Evolutionary conservation across 1,140 invertebrate species (phyloP), one percentile per base, ranked within the genome.

Genomic region (Trichonephila clavata): DNA sequence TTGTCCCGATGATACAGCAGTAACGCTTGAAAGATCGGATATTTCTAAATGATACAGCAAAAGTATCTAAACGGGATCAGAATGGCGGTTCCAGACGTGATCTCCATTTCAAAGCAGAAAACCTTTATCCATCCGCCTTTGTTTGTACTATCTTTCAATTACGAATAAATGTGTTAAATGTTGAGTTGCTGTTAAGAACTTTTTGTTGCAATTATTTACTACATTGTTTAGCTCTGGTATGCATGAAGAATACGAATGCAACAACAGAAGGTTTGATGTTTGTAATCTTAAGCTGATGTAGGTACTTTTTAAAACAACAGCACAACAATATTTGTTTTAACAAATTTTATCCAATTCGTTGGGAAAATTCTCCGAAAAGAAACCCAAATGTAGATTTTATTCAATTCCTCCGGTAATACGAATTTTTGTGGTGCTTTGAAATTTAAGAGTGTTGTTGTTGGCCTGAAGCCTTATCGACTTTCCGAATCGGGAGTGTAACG

Each of bases 61-160:
- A 32, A 14, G 27, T 57, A 89, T 89, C 87, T 71, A 77, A 71
- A 89, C 87, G 63, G 21, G 87, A 89, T 89, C 87, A 65, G 57
- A 89, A 24, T 50, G 18, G 39, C 63, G 32, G n/a, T 50, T 88
- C 57, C 63, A 89, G 57, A 77, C 87, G 87, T 68, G 87, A 77
- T 50, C 24, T 21, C 24, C 63, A 89, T 89, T 20, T 50, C 21
- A 63, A 86, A 61, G 27, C 20, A 21, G 21, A 16, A 59, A 84
- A 10, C 21, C 21, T 59, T 50, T 16, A 77, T 77, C 27, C 14
- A 27, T 14, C 27, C 32, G 27, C 71, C 18, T 77, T 77, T 77
- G 14, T 77, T 77, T 77, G 71, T 77, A 16, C 27, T 77, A 39
- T 77, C 71, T 77, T 39, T 39, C 71, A 39, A 77, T 68, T 68